phyloP scores from a whole-genome alignment of 1,140 invertebrate genomes.

The Dryas iulia region DNA sequence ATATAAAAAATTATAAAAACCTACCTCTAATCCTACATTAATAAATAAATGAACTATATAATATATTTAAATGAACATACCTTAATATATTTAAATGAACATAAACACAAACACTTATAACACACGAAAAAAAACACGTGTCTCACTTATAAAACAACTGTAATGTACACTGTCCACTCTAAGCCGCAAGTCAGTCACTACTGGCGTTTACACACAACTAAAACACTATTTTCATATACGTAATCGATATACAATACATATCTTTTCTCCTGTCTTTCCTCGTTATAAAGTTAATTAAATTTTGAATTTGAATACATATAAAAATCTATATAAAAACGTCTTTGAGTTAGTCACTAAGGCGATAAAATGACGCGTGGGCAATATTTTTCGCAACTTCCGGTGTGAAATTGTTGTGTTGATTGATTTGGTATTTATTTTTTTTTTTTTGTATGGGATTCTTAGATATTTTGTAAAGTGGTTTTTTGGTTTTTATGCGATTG shows the following conservation, averaged over 20 bases:
- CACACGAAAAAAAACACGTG: conserved; percentile 45
- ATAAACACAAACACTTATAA: neutral
- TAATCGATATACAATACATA: conserved; percentile 36
- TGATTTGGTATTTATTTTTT: too few species aligned
- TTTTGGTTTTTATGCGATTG: too few species aligned
- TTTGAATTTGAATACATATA: too few species aligned
- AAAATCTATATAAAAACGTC: too few species aligned
- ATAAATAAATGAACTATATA: neutral
- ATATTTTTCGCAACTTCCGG: neutral
- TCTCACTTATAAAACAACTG: conserved; percentile 48
- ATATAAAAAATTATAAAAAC: too few species aligned
- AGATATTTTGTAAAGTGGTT: too few species aligned
- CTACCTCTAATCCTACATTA: too few species aligned
- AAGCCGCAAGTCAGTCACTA: conserved; percentile 66
- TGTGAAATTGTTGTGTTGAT: neutral
- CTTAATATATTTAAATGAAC: neutral
- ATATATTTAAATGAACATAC: neutral
- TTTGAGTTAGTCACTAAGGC: neutral
- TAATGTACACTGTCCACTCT: conserved; percentile 48
- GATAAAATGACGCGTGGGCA: neutral
- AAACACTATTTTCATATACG: conserved; percentile 71
- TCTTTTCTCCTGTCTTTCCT: neutral
- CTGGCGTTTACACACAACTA: conserved; percentile 59
- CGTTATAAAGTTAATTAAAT: too few species aligned
- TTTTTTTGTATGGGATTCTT: too few species aligned